Base-by-base conservation (phyloP, 2,797 vertebrate genomes). In the Allobates femoralis region DNA sequence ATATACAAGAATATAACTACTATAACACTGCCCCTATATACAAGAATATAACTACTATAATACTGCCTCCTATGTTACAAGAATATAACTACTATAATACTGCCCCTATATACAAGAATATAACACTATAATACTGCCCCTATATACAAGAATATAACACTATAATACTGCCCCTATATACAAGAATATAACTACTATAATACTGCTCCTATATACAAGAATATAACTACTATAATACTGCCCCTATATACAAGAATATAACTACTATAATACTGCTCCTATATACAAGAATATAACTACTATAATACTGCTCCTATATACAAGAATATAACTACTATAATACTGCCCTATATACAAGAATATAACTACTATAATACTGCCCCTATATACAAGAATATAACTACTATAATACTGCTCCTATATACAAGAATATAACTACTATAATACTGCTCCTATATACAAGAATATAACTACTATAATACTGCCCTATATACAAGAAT, bases 221-320 rank as follows among this genome's bases (percentile, higher is more conserved):
- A 69, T 69, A 69, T 69, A 69, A 67, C 64, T 67, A 34, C 30
- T 67, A 67, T 67, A 67, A 67, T 67, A 67, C 64, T 69, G 14
- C 66, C 12, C 66, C 32, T 69, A 69, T 69, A 12, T 37, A 32
- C 30, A 69, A 69, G 30, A 67, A 67, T 67, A 67, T 67, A 67
- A 69, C 66, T 69, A 37, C 19, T 69, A 69, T 69, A 69, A 69
- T 67, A 56, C 55, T 56, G 55, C 55, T 6, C 55, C 55, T 56
- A 56, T 56, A 56, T 56, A 18, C 18, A 64, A 30, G 60, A 64
- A 64, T 64, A 64, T 64, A 64, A 28, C 60, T 64, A 64, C 60
- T 64, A 30, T 64, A 64, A 64, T 64, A 64, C 60, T 64, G 12
- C 60, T 5, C 11, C 62, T 64, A 64, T 64, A 5, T 28, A 64